Base-by-base conservation (phyloP, 2,888 invertebrate species). In the Drosophila macrospina region DNA sequence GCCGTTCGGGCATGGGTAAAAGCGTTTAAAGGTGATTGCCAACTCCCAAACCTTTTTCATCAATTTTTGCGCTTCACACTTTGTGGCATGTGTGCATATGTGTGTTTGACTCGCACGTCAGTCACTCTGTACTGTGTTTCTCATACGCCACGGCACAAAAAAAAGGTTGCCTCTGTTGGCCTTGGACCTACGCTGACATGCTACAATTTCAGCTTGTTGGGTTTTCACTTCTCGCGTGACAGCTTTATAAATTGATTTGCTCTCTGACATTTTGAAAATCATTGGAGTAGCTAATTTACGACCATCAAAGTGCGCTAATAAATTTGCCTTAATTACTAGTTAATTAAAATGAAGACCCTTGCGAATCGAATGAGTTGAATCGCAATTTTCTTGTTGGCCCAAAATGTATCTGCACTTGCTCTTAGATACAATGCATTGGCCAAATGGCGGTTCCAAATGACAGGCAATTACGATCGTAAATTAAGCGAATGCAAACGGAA, bases 311-410 rank as follows among this genome's bases (percentile, higher is more conserved):
- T 74, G 74, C 74, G 79, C 68, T 82, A 71, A 82, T 86, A 86
- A 86, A 86, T 86, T 86, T 65, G 32, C 66, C 69, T 86, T 84
- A 86, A 86, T 86, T 84, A 79, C 86, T 68, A 76, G 70, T 78
- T 78, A 76, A 86, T 84, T 83, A 82, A 84, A 80, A 80, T 57
- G 67, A 84, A 82, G 66, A 61, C 60, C 54, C 50, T 37, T 54
- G 39, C 37, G 45, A 16, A 36, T 39, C 52, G 52, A 50, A 42
- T 32, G 52, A 20, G 28, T 34, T 44, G 24, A 41, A 50, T 34
- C 5, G 47, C 60, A 39, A 45, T 59, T 37, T 52, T 16, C 26
- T 42, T 42, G 16, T 45, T 72, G 45, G 26, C 28, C 20, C 42
- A 15, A 30, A 45, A 42, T 28, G 13, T 24, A 30, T 44, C 13